Evolutionary conservation across 2,113 vertebrate species (phyloP).

Genomic region (Lipotes vexillifer): DNA sequence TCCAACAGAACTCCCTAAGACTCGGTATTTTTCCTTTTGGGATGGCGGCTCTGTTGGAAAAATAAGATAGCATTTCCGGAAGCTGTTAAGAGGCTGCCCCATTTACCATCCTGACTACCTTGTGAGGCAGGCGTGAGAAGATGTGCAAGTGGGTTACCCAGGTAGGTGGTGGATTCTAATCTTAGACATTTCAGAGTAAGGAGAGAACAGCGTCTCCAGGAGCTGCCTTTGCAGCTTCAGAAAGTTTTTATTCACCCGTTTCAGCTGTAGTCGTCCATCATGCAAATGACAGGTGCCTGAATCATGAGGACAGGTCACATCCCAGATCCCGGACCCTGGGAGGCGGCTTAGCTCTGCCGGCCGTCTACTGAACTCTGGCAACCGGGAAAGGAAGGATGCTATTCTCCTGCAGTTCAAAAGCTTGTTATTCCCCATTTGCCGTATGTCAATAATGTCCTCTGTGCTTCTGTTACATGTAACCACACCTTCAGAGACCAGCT

Average conservation of each 20-base stretch:
- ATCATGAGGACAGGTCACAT: background rate
- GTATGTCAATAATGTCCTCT: accelerated
- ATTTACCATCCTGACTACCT: accelerated
- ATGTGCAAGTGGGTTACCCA: background rate
- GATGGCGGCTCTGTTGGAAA: background rate
- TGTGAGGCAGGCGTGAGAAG: accelerated
- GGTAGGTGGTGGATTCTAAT: background rate
- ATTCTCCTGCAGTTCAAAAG: accelerated
- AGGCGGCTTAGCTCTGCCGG: accelerated
- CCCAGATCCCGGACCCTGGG: background rate
- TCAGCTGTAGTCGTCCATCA: accelerated
- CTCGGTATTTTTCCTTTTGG: background rate
- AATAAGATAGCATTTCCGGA: background rate
- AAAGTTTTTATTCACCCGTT: accelerated
- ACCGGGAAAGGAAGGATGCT: background rate
- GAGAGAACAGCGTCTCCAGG: background rate
- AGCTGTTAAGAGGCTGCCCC: background rate
- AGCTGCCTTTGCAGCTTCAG: background rate
- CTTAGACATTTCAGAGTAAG: too few relatives aligned
- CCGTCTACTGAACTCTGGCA: accelerated
- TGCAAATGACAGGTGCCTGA: accelerated
- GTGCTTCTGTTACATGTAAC: accelerated
- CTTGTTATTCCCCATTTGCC: accelerated
- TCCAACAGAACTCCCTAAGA: background rate
- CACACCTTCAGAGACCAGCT: accelerated